Evolutionary conservation across 2,797 vertebrate genomes (phyloP), one percentile per base, ranked within the genome.

Genomic region (Eulemur mongoz): DNA sequence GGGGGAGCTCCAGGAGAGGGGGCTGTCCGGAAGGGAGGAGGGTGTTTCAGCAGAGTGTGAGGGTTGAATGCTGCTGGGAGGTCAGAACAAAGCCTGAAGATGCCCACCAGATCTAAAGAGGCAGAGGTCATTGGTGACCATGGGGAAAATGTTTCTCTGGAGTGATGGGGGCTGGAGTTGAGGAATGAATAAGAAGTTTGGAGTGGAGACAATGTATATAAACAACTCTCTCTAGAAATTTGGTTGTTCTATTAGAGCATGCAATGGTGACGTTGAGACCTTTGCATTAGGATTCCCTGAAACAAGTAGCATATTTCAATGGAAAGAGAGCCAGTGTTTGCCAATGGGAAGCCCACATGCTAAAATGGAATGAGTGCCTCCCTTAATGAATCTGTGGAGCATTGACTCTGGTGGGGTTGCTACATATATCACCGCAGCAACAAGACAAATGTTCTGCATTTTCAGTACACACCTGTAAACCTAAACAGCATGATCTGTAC

Each of bases 371-470:
- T 27, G 30, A 20, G 59, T 7, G 8, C n/a, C 11, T 12, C n/a
- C 5, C 48, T 70, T 32, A 48, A 72, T 54, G 87, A 85, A 85
- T 48, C 54, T 61, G 13, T 6, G 14, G 48, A 45, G 59, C 45
- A 18, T 9, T 15, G 73, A 89, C 65, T 89, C 69, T 45, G 79
- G 91, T 25, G 61, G 63, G 78, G 94, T 15, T 52, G 97, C 86
- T 80, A 25, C 35, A 15, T 79, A 38, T 32, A 82, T 93, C 50
- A 57, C 1, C 6, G 52, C 81, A 84, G 20, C 70, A 92, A 65
- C 78, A 76, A 96, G 83, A 96, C 65, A 83, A 75, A 87, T 65
- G 70, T 14, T 80, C 59, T 95, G 73, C 48, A 40, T 80, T 95
- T 87, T 3, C 59, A 59, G 87, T 69, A 32, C n/a, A 25, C 30